Conservation (phyloP, 2,888 invertebrate species). For the Dicyrtomina minuta region DNA sequence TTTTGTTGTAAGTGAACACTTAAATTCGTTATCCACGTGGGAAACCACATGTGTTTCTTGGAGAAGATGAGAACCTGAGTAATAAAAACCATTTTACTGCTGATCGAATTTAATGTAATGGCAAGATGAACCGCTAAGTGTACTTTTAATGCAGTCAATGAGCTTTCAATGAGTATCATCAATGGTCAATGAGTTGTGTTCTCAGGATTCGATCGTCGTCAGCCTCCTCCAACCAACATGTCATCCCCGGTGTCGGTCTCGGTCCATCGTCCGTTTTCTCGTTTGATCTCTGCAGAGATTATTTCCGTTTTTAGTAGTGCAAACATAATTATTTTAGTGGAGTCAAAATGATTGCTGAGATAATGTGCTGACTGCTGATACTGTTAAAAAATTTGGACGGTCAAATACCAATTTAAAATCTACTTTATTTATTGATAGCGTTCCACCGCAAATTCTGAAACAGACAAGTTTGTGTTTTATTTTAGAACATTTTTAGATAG, state of each 20-base stretch:
- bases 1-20: not conserved
- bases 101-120: slow-evolving; percentile 30
- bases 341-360: no score
- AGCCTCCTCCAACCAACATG: not conserved
- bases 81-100: slow-evolving; percentile 31
- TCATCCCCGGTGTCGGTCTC: not conserved
- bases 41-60: slow-evolving; percentile 19
- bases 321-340: no score
- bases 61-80: slow-evolving; percentile 6
- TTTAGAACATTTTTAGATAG: no score
- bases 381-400: no score
- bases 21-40: slow-evolving; percentile 24
- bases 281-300: no score
- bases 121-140: slow-evolving; percentile 16
- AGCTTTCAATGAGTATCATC: slow-evolving; percentile 25
- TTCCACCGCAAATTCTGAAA: no score
- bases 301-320: not conserved
- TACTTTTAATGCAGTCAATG: slow-evolving; percentile 23
- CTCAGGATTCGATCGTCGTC: slow-evolving; percentile 12
- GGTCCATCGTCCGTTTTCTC: slow-evolving; percentile 3
- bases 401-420: no score
- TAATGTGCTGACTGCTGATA: no score
- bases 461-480: no score
- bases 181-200: slow-evolving; percentile 19
- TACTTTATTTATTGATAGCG: no score